Conservation (phyloP, 37 sponge, comb jelly and placozoan genomes). For the Diacarnus erythraeanus region DNA sequence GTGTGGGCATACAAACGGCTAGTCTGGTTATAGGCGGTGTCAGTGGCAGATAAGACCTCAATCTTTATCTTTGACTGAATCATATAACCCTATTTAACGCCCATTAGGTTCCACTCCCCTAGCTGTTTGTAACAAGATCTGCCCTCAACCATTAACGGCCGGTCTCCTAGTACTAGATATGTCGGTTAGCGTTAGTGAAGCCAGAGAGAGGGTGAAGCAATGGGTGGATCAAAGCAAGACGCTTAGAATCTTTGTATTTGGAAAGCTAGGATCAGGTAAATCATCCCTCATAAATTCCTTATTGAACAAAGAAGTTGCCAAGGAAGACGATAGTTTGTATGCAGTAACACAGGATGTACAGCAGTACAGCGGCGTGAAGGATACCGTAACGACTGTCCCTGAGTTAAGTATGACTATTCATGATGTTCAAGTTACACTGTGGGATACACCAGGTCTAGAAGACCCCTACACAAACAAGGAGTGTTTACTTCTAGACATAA, state of each 20-base stretch:
- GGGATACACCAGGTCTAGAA: constrained; percentile 9
- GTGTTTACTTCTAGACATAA: not conserved
- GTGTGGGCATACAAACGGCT: too few species aligned
- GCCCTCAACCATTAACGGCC: too few species aligned
- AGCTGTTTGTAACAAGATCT: too few species aligned
- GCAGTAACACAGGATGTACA: not conserved
- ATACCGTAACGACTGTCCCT: not conserved
- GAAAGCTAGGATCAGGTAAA: constrained; percentile 1
- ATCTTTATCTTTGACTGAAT: too few species aligned
- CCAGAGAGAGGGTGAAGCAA: not conserved
- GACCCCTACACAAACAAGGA: not conserved
- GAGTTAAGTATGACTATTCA: not conserved
- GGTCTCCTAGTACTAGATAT: too few species aligned
- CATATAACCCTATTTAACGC: too few species aligned
- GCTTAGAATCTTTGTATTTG: not conserved
- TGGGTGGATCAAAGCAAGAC: constrained; percentile 11
- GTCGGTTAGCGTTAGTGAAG: not conserved
- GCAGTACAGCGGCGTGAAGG: not conserved
- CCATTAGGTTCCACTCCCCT: too few species aligned
- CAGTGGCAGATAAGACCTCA: too few species aligned
- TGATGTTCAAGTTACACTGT: not conserved
- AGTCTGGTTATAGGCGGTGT: too few species aligned
- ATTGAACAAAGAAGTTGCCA: not conserved
- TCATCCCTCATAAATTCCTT: not conserved
- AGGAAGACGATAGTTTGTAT: not conserved